Percentiles rank a stretch among this genome's conserved stretches.
Conservation (phyloP, 53 echinoderm and acorn worm genomes). For the Zoroaster sp. region DNA sequence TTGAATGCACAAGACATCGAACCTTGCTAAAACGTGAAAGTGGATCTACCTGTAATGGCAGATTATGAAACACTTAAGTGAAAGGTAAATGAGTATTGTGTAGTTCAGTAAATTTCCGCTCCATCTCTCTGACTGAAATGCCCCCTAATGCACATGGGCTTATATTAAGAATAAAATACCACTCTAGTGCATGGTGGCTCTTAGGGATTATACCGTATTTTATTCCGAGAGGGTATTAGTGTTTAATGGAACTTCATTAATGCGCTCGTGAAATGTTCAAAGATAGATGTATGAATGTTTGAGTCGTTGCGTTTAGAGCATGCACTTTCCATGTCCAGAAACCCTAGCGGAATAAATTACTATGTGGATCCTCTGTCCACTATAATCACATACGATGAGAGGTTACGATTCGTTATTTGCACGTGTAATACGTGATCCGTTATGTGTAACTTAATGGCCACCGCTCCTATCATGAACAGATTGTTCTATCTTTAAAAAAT, state of each 20-base stretch:
- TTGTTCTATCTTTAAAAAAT: no score
- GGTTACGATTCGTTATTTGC: no score
- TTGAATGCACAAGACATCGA: neutral
- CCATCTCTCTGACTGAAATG: neutral
- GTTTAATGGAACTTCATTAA: constrained; percentile 53
- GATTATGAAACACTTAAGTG: neutral
- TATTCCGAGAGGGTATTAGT: constrained; percentile 16
- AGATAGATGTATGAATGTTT: neutral
- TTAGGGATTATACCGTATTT: neutral
- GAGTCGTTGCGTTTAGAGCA: neutral
- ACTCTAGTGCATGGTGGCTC: neutral
- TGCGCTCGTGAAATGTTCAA: constrained; percentile 36
- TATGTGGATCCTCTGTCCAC: no score
- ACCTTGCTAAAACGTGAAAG: neutral
- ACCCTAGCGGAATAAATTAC: no score
- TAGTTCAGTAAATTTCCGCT: neutral
- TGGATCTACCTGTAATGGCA: neutral
- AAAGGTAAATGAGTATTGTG: neutral
- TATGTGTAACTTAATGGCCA: no score
- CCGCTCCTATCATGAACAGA: no score
- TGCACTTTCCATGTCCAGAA: neutral
- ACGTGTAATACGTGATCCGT: no score
- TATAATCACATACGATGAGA: no score
- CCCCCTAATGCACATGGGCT: neutral
- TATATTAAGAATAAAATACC: neutral